Conservation (phyloP, 1,140 invertebrate genomes). For the Ips typographus region DNA sequence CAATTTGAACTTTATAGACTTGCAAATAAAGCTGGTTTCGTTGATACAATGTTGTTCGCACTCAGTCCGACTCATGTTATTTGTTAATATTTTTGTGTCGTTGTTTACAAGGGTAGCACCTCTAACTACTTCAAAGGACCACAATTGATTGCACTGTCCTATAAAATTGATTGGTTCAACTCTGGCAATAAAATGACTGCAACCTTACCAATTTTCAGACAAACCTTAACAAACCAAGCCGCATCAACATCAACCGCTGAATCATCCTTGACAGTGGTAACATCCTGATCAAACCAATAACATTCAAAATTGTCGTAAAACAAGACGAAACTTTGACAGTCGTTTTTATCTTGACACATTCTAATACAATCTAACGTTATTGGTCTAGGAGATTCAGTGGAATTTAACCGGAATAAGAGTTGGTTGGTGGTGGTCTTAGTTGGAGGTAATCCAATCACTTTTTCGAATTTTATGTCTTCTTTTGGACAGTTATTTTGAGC, state of each 20-base stretch:
- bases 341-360: constrained; percentile 51
- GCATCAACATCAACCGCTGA: constrained; percentile 51
- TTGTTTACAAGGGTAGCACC: constrained; percentile 55
- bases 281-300: constrained; percentile 51
- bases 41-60: constrained; percentile 56
- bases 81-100: constrained; percentile 52
- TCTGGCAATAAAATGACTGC: too few species aligned
- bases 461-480: constrained; percentile 46
- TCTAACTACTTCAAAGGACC: constrained; percentile 55
- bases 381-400: constrained; percentile 48
- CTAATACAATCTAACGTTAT: constrained; percentile 57
- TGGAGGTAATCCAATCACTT: constrained; percentile 46
- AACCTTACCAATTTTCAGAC: constrained; percentile 46
- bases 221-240: constrained; percentile 56
- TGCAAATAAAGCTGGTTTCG: constrained; percentile 53
- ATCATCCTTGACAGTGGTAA: constrained; percentile 45
- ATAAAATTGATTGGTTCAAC: neutral
- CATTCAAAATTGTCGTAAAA: constrained; percentile 52
- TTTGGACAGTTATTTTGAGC: constrained; percentile 34
- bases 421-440: constrained; percentile 30
- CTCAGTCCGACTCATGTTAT: constrained; percentile 52
- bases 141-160: constrained; percentile 47
- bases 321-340: constrained; percentile 54
- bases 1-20: constrained; percentile 54
- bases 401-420: constrained; percentile 36